Percentiles rank a stretch among this genome's conserved stretches.
Evolutionary conservation across 2,797 vertebrate species (phyloP).

Genomic region (Loris lydekkerianus): DNA sequence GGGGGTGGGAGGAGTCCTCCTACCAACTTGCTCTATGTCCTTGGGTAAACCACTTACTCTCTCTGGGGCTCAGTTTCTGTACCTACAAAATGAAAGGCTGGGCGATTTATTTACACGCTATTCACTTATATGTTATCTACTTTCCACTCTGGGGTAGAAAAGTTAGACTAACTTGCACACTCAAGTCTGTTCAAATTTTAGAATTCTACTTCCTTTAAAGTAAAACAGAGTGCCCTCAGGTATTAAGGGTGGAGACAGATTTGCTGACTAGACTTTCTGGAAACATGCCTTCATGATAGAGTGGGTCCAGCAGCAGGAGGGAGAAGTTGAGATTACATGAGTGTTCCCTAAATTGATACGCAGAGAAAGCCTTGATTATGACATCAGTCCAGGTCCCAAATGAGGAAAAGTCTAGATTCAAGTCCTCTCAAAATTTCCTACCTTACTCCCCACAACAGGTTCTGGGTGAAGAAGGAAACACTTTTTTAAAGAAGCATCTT

Average conservation of each 20-base stretch:
- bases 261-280: not conserved
- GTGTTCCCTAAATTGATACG: not conserved
- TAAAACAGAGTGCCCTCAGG: not conserved
- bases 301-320: not conserved
- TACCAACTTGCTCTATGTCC: not conserved
- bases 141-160: not conserved
- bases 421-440: conserved; percentile 72
- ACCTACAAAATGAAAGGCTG: not conserved
- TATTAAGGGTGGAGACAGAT: not conserved
- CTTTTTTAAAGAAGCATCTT: conserved; percentile 86
- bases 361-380: not conserved
- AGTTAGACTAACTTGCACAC: not conserved
- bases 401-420: not conserved
- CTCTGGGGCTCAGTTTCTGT: not conserved
- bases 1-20: not conserved
- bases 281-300: not conserved
- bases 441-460: conserved; percentile 87
- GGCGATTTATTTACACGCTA: not conserved
- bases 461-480: conserved; percentile 87
- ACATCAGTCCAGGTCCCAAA: not conserved
- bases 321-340: not conserved
- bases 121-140: not conserved
- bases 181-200: not conserved
- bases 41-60: not conserved
- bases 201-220: not conserved